Percentiles rank a stretch among this genome's conserved stretches.
Conservation (phyloP, 2,797 vertebrate species). For the Anisognathus igniventris region DNA sequence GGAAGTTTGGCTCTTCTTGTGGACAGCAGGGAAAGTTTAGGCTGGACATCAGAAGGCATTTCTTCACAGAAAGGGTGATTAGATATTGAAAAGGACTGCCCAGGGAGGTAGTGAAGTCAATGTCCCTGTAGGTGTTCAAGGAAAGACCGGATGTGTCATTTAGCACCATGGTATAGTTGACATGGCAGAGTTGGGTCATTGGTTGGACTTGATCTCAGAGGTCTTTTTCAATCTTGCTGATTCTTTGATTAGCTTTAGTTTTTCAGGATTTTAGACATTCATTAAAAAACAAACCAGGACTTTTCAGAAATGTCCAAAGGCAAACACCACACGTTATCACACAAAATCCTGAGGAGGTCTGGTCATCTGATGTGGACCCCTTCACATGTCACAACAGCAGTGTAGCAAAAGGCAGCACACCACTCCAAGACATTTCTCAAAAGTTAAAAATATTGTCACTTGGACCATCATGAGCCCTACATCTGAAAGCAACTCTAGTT, state of each 20-base stretch:
- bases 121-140: neutral
- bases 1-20: neutral
- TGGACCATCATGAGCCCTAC: neutral
- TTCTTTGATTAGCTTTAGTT: neutral
- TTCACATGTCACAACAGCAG: neutral
- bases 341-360: neutral
- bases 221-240: neutral
- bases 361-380: neutral
- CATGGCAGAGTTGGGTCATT: neutral
- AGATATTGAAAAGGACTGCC: neutral
- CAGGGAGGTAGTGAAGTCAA: neutral
- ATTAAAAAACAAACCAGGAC: neutral
- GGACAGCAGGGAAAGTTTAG: neutral
- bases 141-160: neutral
- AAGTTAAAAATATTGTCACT: neutral
- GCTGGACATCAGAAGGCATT: neutral
- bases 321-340: neutral
- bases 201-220: rapidly evolving
- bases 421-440: neutral
- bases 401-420: neutral
- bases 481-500: neutral
- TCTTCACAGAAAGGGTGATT: neutral
- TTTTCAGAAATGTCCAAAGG: neutral
- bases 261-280: neutral
- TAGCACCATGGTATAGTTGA: neutral